phyloP scores from a whole-genome alignment of 2,797 vertebrate species.

The Rhinogobio ventralis region DNA sequence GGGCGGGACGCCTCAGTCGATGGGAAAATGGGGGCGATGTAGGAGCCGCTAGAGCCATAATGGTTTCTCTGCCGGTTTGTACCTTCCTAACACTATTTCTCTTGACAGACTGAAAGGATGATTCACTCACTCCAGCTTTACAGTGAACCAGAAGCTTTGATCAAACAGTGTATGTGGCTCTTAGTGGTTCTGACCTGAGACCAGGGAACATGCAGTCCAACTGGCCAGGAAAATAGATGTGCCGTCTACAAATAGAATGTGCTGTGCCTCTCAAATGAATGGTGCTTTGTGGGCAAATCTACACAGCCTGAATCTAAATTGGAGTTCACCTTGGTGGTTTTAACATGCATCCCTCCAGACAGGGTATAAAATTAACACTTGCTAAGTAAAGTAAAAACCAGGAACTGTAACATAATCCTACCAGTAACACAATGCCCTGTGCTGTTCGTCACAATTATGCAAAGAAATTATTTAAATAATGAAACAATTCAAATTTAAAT shows the following conservation, averaged over 20 bases:
- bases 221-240: conserved; percentile 31
- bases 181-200: conserved; percentile 15
- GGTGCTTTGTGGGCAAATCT: conserved; percentile 27
- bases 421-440: background rate
- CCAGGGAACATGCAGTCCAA: conserved; percentile 1
- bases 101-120: conserved; percentile 41
- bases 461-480: background rate
- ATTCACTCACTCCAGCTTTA: conserved; percentile 40
- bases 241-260: conserved; percentile 35
- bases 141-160: conserved; percentile 19
- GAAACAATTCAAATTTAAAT: background rate
- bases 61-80: conserved; percentile 43
- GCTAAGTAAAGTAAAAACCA: conserved; percentile 5
- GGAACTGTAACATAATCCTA: background rate
- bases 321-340: conserved; percentile 19
- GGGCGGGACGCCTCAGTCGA: conserved; percentile 23
- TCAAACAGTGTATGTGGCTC: conserved; percentile 1
- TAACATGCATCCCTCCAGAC: conserved; percentile 3
- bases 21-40: conserved; percentile 32
- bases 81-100: conserved; percentile 27
- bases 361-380: conserved; percentile 21
- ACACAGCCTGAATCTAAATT: conserved; percentile 27
- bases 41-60: conserved; percentile 16
- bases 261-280: conserved; percentile 33
- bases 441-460: background rate